Evolutionary conservation across 2,113 vertebrate genomes (phyloP).

Genomic region (Muntiacus reevesi): DNA sequence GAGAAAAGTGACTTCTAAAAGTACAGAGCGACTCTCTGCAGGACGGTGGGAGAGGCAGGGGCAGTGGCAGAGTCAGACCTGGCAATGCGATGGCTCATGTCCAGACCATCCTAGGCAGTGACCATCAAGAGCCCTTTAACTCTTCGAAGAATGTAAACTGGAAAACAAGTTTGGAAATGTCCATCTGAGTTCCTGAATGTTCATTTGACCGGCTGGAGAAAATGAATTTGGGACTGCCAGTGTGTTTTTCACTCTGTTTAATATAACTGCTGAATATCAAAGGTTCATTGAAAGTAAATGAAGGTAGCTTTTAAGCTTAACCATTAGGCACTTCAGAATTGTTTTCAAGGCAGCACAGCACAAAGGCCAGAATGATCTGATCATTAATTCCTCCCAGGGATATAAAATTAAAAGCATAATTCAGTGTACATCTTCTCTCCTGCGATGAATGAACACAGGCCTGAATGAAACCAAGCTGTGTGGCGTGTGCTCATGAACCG

Average conservation of each 20-base stretch:
- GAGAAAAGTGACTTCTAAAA: neutral
- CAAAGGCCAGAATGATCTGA: constrained; percentile 21
- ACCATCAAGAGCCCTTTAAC: neutral
- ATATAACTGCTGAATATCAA: constrained; percentile 28
- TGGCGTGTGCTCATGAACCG: neutral
- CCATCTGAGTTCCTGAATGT: neutral
- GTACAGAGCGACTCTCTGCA: neutral
- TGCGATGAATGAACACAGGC: neutral
- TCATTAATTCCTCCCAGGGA: constrained; percentile 10
- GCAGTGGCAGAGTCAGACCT: neutral
- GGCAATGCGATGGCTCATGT: neutral
- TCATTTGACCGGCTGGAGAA: neutral
- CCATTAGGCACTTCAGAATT: constrained; percentile 30
- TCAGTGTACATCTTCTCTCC: neutral
- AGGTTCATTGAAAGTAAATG: neutral
- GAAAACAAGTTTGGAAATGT: constrained; percentile 14
- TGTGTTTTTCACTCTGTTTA: constrained; percentile 17
- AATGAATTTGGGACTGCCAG: constrained; percentile 15
- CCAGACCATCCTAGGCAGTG: neutral
- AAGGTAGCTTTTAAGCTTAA: constrained; percentile 39
- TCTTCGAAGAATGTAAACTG: neutral
- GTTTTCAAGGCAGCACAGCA: constrained; percentile 33
- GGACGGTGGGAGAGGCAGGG: neutral
- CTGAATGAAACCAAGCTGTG: neutral
- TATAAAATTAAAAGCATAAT: constrained; percentile 61